Evolutionary conservation across 1,140 invertebrate genomes (phyloP).

Genomic region (Drosophila ogumai): DNA sequence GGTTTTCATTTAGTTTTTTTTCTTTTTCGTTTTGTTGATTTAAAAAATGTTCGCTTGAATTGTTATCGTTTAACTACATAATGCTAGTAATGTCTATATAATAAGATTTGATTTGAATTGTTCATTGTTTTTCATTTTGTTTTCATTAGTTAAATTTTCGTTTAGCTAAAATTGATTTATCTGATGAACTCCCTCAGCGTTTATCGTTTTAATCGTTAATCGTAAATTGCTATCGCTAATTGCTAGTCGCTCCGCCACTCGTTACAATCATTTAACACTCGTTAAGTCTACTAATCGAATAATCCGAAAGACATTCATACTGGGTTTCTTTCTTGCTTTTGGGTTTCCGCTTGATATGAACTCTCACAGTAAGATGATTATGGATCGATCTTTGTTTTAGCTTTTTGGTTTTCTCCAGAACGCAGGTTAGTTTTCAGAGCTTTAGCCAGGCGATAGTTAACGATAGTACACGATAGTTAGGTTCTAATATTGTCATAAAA

Average conservation of each 20-base stretch:
- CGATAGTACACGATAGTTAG: constrained; percentile 64
- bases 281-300: constrained; percentile 69
- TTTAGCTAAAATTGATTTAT: constrained; percentile 57
- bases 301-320: constrained; percentile 60
- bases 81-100: constrained; percentile 72
- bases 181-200: constrained; percentile 38
- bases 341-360: constrained; percentile 69
- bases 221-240: constrained; percentile 18
- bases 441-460: constrained; percentile 49
- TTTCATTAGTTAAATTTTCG: constrained; percentile 49
- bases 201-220: constrained; percentile 41
- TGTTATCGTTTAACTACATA: constrained; percentile 74
- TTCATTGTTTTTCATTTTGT: constrained; percentile 57
- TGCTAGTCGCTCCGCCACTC: constrained; percentile 14
- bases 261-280: constrained; percentile 52
- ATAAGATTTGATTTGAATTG: constrained; percentile 80
- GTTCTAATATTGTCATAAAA: constrained; percentile 82
- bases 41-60: constrained; percentile 58
- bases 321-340: constrained; percentile 28
- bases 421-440: constrained; percentile 40
- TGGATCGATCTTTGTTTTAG: constrained; percentile 27
- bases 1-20: constrained; percentile 25
- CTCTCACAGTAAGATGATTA: constrained; percentile 70
- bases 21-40: constrained; percentile 40
- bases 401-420: constrained; percentile 32